These are phyloP conservation scores for Trachelipus rathkii DNA, from an alignment of 1,140 invertebrate genomes.

Conservation along the genomic window DNA sequence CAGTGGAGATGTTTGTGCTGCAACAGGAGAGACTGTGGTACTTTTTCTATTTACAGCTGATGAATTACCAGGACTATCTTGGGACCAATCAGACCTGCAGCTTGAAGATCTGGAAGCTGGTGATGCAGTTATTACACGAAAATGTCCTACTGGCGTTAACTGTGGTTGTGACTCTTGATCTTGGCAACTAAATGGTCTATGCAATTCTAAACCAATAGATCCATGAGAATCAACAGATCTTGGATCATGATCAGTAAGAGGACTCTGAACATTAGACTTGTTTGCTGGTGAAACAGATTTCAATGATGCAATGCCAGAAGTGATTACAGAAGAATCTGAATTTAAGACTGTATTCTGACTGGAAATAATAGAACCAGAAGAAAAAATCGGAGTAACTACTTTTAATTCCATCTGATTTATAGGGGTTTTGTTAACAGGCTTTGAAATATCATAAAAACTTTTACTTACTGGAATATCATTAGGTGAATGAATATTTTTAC, in stretches of 20 bases:
- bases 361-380: no score
- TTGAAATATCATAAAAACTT: no score
- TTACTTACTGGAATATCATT: no score
- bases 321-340: no score
- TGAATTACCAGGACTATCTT: neutral
- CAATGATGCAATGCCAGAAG: no score
- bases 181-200: neutral
- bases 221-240: neutral
- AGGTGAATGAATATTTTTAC: no score
- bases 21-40: neutral
- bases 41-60: neutral
- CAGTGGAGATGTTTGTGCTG: neutral
- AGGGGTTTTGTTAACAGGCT: no score
- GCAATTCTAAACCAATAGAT: neutral
- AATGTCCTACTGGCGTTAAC: neutral
- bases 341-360: no score
- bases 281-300: constrained; percentile 1
- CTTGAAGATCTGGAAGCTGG: neutral
- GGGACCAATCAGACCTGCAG: neutral
- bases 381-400: no score
- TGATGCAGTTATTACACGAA: neutral
- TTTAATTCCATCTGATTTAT: no score
- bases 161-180: neutral
- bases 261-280: neutral
- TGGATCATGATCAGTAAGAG: neutral